A percentile compares a stretch with the other conserved stretches of the same genome.
Conservation (phyloP, 2,888 invertebrate species). For the Ptychoptera contaminata region DNA sequence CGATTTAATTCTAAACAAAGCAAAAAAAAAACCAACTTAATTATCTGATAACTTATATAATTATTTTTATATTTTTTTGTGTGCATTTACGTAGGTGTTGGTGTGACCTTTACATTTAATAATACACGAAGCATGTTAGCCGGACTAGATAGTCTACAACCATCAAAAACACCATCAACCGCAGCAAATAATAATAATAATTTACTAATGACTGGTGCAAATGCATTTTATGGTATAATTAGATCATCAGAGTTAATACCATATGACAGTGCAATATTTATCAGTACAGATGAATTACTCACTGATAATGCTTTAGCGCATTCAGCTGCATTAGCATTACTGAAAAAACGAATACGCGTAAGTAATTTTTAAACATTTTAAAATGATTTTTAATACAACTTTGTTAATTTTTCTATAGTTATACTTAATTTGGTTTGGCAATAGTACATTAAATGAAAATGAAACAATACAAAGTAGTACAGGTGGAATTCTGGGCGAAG, state of each 20-base stretch:
- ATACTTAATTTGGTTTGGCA: conserved; percentile 34
- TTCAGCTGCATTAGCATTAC: conserved; percentile 29
- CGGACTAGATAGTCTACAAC: conserved; percentile 27
- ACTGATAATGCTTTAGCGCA: conserved; percentile 35
- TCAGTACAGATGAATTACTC: conserved; percentile 40
- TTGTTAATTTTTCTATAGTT: conserved; percentile 20
- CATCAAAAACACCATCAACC: conserved; percentile 14
- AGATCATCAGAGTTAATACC: conserved; percentile 44
- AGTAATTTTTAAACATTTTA: conserved; percentile 1
- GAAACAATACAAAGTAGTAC: conserved; percentile 25
- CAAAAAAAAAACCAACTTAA: not conserved
- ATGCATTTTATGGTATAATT: conserved; percentile 41
- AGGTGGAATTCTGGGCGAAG: conserved; percentile 31
- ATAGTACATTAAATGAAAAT: conserved; percentile 25
- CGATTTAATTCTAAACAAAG: not conserved
- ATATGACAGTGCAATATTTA: conserved; percentile 44
- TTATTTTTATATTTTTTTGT: not conserved
- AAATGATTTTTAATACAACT: too few species aligned
- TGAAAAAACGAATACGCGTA: conserved; percentile 33
- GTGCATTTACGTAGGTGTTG: conserved; percentile 20
- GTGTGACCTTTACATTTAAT: conserved; percentile 27
- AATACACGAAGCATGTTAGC: conserved; percentile 28
- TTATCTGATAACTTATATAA: not conserved
- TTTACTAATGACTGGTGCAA: conserved; percentile 24
- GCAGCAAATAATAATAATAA: conserved; percentile 1